A percentile compares a stretch with the other conserved stretches of the same genome.
Conservation (phyloP, 2,113 vertebrate species). For the Mungos mungo region DNA sequence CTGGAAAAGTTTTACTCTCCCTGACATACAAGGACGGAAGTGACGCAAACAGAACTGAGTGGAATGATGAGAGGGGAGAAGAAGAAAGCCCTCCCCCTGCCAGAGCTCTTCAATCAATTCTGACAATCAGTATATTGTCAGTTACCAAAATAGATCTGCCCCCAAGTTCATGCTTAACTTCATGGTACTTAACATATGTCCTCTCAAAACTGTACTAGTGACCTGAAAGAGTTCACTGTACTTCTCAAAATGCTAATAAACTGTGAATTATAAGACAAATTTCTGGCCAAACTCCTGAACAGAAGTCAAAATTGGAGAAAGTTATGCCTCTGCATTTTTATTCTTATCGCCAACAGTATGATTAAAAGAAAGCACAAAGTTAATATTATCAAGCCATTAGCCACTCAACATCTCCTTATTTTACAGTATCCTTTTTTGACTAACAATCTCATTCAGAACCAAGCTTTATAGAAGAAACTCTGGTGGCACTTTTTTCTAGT, state of each 20-base stretch:
- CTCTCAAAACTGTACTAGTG: not conserved
- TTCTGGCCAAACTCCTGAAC: not conserved
- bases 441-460: slow-evolving; percentile 3
- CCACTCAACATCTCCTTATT: not conserved
- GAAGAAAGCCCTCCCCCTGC: not conserved
- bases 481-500: not conserved
- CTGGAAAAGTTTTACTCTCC: not conserved
- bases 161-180: not conserved
- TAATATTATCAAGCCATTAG: not conserved
- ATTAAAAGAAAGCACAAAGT: slow-evolving; percentile 38
- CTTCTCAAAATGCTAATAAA: not conserved
- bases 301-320: not conserved
- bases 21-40: not conserved
- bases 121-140: not conserved
- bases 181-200: not conserved
- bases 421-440: not conserved
- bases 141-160: not conserved
- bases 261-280: not conserved
- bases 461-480: not conserved
- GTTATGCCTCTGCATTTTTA: not conserved
- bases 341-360: not conserved
- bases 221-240: not conserved
- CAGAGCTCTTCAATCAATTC: not conserved
- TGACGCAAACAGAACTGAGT: not conserved
- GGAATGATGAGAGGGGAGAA: not conserved